Evolutionary conservation across 2,113 vertebrate species (phyloP), one percentile per base, ranked within the genome.

Genomic region (Actenoides lindsayi): DNA sequence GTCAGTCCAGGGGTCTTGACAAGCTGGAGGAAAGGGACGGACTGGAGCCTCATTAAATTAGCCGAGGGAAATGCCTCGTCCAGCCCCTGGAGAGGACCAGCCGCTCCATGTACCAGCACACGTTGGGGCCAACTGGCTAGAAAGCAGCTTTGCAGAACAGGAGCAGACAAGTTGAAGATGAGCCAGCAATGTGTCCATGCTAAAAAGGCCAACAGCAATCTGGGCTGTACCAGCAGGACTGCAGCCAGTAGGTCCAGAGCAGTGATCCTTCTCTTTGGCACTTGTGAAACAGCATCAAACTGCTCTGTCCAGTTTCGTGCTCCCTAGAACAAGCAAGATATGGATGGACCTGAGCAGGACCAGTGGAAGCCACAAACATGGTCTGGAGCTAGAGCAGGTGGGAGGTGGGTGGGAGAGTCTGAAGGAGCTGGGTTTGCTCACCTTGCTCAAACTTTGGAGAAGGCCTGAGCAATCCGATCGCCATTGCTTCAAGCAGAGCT

Each of bases 391-490:
- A 50, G 35, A 90, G 67, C 24, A 39, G 6, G 30, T 59, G 44
- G 5, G 27, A 6, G 0, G 1, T 6, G 13, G 28, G 42, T 42
- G 42, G 31, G 51, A 28, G 56, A 65, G 13, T 23, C 51, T 44
- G 33, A 53, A 77, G 50, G 48, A 77, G 35, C 31, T 60, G 51
- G 13, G 15, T 65, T 51, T 44, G 42, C 39, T 51, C 9, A 11
- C 23, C 39, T 16, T 39, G 30, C 7, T 46, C 46, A 46, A 46
- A 20, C 46, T 46, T 46, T 46, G 46, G 19, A 46, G 39, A 16
- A 73, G 18, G 28, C 21, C 28, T 14, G 27, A 39, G 42, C 19
- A n/a, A 17, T 42, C 20, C 23, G 3, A 25, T 3, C 0, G 1
- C 6, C 51, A 17, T 37, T 65, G 27, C 44, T 65, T 51, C 15